Conservation (phyloP, 1,140 invertebrate genomes). For the Polypedilum pembai region DNA sequence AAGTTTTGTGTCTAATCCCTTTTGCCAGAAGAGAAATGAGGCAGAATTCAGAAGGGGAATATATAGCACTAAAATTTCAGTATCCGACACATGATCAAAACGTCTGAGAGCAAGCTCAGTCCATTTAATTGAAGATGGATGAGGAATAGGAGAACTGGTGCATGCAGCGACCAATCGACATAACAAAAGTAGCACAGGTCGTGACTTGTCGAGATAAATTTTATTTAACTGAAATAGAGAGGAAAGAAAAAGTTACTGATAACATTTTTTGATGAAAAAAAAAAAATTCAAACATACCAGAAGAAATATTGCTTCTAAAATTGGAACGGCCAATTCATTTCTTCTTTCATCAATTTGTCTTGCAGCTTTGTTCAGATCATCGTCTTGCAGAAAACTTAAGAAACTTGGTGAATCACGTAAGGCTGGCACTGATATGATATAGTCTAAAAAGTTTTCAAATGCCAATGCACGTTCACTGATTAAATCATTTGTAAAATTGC, state of each 20-base stretch:
- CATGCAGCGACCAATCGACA: slow-evolving; percentile 57
- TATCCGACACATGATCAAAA: slow-evolving; percentile 58
- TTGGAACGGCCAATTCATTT: slow-evolving; percentile 53
- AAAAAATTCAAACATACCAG: slow-evolving; percentile 56
- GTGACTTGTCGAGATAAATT: slow-evolving; percentile 60
- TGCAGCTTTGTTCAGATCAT: slow-evolving; percentile 55
- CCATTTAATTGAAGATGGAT: slow-evolving; percentile 56
- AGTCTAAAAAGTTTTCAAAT: slow-evolving; percentile 61
- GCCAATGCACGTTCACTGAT: slow-evolving; percentile 59
- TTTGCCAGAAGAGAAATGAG: slow-evolving; percentile 57
- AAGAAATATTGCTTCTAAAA: slow-evolving; percentile 63
- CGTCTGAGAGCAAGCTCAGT: slow-evolving; percentile 58
- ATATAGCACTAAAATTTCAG: slow-evolving; percentile 56
- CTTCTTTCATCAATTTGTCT: slow-evolving; percentile 52
- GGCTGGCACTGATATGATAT: slow-evolving; percentile 50
- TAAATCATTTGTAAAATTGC: slow-evolving; percentile 65
- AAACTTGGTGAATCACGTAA: slow-evolving; percentile 55
- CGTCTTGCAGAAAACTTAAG: slow-evolving; percentile 59
- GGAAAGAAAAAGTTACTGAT: not conserved
- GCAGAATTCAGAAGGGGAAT: slow-evolving; percentile 61
- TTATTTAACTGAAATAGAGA: slow-evolving; percentile 14
- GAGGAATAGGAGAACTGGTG: slow-evolving; percentile 46
- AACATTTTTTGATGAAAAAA: not conserved
- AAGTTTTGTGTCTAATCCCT: slow-evolving; percentile 52
- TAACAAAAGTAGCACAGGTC: slow-evolving; percentile 58